These are phyloP conservation scores for Atethmia centrago DNA, from an alignment of 2,888 invertebrate species.

Conservation along the genomic window DNA sequence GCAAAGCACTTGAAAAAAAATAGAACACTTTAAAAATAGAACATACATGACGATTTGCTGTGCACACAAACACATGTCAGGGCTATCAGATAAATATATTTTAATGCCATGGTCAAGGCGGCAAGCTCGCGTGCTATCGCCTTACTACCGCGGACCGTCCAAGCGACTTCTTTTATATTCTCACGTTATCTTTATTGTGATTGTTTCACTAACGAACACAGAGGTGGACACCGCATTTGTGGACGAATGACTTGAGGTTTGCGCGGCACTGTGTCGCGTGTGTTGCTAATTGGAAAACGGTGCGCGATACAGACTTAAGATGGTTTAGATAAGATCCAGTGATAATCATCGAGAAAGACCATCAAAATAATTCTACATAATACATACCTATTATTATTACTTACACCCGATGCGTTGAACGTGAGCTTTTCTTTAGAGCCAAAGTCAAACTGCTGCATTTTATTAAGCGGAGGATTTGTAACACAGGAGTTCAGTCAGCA, in stretches of 20 bases:
- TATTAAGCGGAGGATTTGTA: neutral
- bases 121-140: conserved; percentile 79
- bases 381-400: too few relatives aligned
- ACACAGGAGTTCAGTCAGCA: neutral
- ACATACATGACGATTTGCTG: conserved; percentile 85
- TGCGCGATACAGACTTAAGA: conserved; percentile 25
- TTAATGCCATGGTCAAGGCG: conserved; percentile 86
- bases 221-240: conserved; percentile 47
- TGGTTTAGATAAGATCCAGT: conserved; percentile 34
- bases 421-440: neutral
- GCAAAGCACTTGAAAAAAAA: conserved; percentile 21
- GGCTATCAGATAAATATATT: conserved; percentile 78
- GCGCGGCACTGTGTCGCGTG: conserved; percentile 36
- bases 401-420: neutral
- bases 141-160: conserved; percentile 74
- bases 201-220: conserved; percentile 55
- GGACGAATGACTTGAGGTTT: conserved; percentile 34
- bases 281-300: conserved; percentile 48
- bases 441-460: neutral
- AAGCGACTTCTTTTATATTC: conserved; percentile 82
- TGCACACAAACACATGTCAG: conserved; percentile 79
- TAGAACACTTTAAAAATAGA: conserved; percentile 53
- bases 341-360: neutral
- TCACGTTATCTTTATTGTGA: conserved; percentile 72
- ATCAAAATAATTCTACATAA: neutral